A percentile compares a stretch with the other conserved stretches of the same genome.
phyloP scores from a whole-genome alignment of 1,140 invertebrate species.

The Ceratina australensis region DNA sequence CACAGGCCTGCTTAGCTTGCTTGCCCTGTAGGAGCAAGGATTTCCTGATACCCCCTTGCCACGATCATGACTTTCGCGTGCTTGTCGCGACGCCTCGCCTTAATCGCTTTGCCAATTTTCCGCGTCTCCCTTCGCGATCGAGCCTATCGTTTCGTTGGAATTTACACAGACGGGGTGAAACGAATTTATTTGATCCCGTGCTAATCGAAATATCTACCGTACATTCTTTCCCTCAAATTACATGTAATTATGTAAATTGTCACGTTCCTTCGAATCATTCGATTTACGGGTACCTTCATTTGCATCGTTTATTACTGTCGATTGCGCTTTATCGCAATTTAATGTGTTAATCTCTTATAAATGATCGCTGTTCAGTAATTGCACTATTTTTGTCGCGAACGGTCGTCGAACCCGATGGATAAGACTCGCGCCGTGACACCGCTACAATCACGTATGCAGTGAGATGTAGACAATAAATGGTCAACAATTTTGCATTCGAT shows the following conservation, averaged over 20 bases:
- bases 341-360: not conserved
- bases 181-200: not conserved
- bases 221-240: too few species aligned
- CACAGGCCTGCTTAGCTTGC: not conserved
- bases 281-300: too few species aligned
- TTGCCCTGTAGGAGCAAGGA: constrained; percentile 15
- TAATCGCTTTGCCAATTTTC: not conserved
- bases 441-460: too few species aligned
- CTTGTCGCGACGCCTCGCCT: not conserved
- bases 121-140: not conserved
- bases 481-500: constrained; percentile 22
- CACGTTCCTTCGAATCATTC: too few species aligned
- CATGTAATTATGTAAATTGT: too few species aligned
- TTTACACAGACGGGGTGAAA: not conserved
- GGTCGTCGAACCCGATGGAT: not conserved
- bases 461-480: constrained; percentile 20
- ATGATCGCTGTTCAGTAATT: not conserved
- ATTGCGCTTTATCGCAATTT: not conserved
- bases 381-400: not conserved
- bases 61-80: not conserved
- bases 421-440: not conserved
- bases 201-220: too few species aligned
- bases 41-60: constrained; percentile 23
- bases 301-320: not conserved
- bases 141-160: not conserved